These are phyloP conservation scores for Drosophila tani DNA, from an alignment of 1,140 invertebrate species.

Conservation along the genomic window DNA sequence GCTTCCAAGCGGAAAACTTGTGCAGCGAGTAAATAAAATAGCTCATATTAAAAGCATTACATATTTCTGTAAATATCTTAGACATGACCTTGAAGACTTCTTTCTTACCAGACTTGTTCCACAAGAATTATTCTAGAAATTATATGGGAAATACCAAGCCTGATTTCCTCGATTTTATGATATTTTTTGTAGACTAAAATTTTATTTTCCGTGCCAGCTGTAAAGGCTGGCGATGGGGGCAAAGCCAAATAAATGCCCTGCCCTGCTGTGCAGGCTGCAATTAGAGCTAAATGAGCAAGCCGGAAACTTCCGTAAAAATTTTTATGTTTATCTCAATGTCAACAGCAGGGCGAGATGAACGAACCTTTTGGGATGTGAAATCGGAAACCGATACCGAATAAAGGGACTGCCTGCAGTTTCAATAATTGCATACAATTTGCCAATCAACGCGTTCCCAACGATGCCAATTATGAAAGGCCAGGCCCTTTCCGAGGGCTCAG, in stretches of 20 bases:
- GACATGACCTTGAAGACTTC: too few species aligned
- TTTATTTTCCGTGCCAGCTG: slow-evolving; percentile 10
- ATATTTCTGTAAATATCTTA: not conserved
- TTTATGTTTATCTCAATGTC: slow-evolving; percentile 69
- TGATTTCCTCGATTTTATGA: not conserved
- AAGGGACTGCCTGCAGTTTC: slow-evolving; percentile 41
- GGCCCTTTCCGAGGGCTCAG: slow-evolving; percentile 36
- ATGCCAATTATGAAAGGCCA: slow-evolving; percentile 71
- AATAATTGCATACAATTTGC: slow-evolving; percentile 82
- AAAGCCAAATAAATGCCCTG: slow-evolving; percentile 51
- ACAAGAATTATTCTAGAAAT: not conserved
- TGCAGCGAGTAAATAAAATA: not conserved
- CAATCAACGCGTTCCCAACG: slow-evolving; percentile 79
- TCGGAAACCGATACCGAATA: slow-evolving; percentile 25
- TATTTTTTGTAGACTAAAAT: not conserved
- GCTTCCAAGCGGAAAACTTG: slow-evolving; percentile 29
- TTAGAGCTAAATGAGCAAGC: slow-evolving; percentile 65
- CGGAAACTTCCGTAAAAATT: slow-evolving; percentile 65
- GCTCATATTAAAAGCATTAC: too few species aligned
- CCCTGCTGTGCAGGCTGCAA: slow-evolving; percentile 51
- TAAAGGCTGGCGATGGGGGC: slow-evolving; percentile 26
- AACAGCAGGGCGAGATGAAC: slow-evolving; percentile 70
- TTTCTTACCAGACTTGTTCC: too few species aligned
- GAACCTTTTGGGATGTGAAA: slow-evolving; percentile 64
- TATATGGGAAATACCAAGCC: too few species aligned